phyloP scores from a whole-genome alignment of 23 tunicate species.

The Botrylloides violaceus region DNA sequence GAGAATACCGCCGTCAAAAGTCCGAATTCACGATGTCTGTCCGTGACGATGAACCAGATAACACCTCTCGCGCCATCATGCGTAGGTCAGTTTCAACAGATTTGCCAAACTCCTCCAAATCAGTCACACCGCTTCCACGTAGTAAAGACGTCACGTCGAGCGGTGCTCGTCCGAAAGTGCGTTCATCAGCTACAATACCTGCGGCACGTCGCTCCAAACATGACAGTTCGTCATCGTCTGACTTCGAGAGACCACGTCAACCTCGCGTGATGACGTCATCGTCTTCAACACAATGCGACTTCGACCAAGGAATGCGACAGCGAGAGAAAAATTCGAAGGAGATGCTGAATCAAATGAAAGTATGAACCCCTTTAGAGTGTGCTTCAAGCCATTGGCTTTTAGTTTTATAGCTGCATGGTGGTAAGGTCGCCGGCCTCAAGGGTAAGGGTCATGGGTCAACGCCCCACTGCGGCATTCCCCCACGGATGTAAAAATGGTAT shows the following conservation, averaged over 20 bases:
- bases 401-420: too few relatives aligned
- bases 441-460: too few relatives aligned
- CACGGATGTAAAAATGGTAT: too few relatives aligned
- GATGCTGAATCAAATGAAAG: slow-evolving; percentile 23
- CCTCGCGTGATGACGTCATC: slow-evolving; percentile 7
- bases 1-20: slow-evolving; percentile 7
- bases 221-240: not conserved
- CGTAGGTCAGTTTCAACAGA: not conserved
- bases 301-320: slow-evolving; percentile 14
- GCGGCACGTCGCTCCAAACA: not conserved
- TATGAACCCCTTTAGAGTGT: too few relatives aligned
- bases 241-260: not conserved
- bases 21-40: slow-evolving; percentile 22
- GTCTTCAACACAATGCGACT: slow-evolving; percentile 16
- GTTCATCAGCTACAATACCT: not conserved
- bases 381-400: too few relatives aligned
- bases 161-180: slow-evolving; percentile 24
- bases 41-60: not conserved
- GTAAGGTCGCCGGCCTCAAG: too few relatives aligned
- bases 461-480: too few relatives aligned
- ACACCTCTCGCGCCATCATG: not conserved
- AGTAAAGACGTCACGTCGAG: not conserved
- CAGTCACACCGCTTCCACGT: not conserved
- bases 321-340: slow-evolving; percentile 13
- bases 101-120: not conserved